These are phyloP conservation scores for Anoura caudifer DNA, from an alignment of 2,113 vertebrate species.

Conservation along the genomic window DNA sequence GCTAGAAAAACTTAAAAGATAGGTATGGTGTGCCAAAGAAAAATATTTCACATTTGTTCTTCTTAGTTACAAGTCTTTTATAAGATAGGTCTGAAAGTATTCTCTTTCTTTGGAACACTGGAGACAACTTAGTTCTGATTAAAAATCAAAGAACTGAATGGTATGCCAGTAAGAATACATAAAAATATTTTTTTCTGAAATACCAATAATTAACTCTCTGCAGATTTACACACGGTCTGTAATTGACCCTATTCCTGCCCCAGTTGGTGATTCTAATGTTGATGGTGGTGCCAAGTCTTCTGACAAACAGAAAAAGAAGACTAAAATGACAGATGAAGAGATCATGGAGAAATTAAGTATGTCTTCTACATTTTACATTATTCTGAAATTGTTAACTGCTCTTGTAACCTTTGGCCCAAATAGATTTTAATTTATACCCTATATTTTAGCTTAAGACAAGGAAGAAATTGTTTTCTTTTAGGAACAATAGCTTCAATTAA, in stretches of 20 bases:
- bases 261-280: slow-evolving; percentile 83
- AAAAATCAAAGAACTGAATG: background rate
- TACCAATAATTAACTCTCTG: slow-evolving; percentile 12
- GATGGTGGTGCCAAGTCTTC: slow-evolving; percentile 86
- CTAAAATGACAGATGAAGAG: slow-evolving; percentile 98
- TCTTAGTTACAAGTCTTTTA: background rate
- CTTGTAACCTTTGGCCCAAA: background rate
- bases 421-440: slow-evolving; percentile 8
- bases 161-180: background rate
- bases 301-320: slow-evolving; percentile 96
- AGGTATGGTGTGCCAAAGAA: background rate
- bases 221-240: slow-evolving; percentile 96
- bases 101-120: background rate
- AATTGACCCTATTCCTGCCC: slow-evolving; percentile 93
- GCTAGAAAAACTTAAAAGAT: background rate
- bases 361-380: slow-evolving; percentile 64
- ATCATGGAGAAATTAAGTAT: slow-evolving; percentile 98
- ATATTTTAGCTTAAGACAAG: background rate
- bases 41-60: background rate
- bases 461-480: background rate
- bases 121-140: background rate
- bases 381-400: background rate
- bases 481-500: background rate
- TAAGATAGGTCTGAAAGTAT: background rate
- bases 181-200: background rate